Conservation (phyloP, 2,797 vertebrate species). For the Enteromius trimaculatus region DNA sequence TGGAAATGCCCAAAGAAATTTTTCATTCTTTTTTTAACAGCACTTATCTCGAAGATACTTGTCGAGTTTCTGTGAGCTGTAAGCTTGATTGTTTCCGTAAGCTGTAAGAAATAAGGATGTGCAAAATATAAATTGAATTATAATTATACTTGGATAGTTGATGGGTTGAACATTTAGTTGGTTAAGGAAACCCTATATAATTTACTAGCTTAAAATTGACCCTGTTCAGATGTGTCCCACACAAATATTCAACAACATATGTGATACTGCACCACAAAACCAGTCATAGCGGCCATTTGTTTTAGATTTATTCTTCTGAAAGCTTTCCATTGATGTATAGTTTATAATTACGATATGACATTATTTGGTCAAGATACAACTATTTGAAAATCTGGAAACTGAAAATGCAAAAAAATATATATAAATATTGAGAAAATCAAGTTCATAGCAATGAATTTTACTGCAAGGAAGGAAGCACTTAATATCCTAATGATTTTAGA, state of each 20-base stretch:
- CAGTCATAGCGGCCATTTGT: no score
- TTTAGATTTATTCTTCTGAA: no score
- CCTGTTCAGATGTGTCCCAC: background rate
- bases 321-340: no score
- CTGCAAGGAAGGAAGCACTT: no score
- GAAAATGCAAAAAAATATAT: no score
- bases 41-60: background rate
- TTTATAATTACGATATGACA: no score
- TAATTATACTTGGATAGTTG: background rate
- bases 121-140: background rate
- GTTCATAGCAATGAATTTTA: no score
- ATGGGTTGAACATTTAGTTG: background rate
- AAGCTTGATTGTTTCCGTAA: slow-evolving; percentile 1
- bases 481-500: no score
- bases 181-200: background rate
- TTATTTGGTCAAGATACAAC: no score
- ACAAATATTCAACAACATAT: background rate
- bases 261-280: no score
- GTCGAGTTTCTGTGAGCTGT: slow-evolving; percentile 3
- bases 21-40: background rate
- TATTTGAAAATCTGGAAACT: no score
- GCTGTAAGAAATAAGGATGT: background rate
- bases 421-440: no score
- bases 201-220: background rate
- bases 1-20: slow-evolving; percentile 30